phyloP scores from a whole-genome alignment of 2,888 invertebrate genomes.

The Apodemia hepburni region DNA sequence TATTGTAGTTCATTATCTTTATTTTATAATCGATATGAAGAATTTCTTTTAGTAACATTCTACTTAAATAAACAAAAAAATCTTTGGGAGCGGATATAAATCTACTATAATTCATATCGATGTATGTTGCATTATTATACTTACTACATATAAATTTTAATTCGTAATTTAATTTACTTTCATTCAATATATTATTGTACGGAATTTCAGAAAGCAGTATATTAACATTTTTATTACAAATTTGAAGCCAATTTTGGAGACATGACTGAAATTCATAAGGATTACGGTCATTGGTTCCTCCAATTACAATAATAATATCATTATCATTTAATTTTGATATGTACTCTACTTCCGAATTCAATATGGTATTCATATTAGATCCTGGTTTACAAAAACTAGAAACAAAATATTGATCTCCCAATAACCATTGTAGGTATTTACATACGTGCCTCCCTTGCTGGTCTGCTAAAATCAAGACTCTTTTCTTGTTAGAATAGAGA shows the following conservation, averaged over 20 bases:
- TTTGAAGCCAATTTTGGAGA: too few species aligned
- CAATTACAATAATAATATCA: not conserved
- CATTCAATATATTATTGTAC: not conserved
- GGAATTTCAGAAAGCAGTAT: not conserved
- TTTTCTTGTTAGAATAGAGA: too few species aligned
- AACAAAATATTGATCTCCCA: not conserved
- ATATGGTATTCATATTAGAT: not conserved
- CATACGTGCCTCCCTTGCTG: not conserved
- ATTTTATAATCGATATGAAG: too few species aligned
- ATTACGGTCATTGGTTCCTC: not conserved
- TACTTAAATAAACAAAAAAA: not conserved
- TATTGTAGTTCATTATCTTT: too few species aligned
- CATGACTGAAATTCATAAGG: not conserved
- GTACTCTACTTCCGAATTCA: not conserved
- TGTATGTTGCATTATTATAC: not conserved
- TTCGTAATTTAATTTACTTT: not conserved
- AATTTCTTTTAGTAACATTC: not conserved
- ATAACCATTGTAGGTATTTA: not conserved
- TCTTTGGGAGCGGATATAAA: not conserved
- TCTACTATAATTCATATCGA: not conserved
- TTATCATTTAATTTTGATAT: not conserved
- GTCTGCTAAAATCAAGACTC: not conserved
- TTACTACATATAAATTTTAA: not conserved
- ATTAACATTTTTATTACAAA: not conserved
- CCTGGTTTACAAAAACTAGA: constrained; percentile 2